Percentiles rank a stretch among this genome's conserved stretches.
Evolutionary conservation across 2,888 invertebrate species (phyloP).

Genomic region (Cartodere bifasciata): DNA sequence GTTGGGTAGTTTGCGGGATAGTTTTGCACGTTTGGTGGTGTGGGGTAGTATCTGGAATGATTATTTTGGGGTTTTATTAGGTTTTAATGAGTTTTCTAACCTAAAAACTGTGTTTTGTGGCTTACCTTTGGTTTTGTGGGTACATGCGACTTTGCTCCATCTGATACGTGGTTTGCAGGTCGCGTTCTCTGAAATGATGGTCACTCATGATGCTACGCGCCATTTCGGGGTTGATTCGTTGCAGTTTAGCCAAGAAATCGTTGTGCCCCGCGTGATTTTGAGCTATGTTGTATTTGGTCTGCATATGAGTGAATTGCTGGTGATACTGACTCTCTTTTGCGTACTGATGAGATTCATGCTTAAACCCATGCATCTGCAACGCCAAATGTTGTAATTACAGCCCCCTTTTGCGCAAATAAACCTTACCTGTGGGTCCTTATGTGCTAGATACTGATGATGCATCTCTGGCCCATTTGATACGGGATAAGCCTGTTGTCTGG

Average conservation of each 20-base stretch:
- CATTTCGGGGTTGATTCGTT: conserved; percentile 28
- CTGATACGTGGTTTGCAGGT: conserved; percentile 23
- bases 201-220: conserved; percentile 30
- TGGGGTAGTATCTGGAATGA: conserved; percentile 16
- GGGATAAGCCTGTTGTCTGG: conserved; percentile 16
- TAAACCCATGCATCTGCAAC: conserved; percentile 18
- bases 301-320: conserved; percentile 15
- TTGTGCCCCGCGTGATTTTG: conserved; percentile 18
- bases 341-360: conserved; percentile 26
- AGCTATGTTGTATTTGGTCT: conserved; percentile 20
- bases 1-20: conserved; percentile 14
- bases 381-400: conserved; percentile 1
- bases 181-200: conserved; percentile 25
- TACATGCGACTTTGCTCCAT: conserved; percentile 23
- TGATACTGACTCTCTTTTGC: conserved; percentile 20
- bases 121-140: conserved; percentile 23
- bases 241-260: conserved; percentile 27
- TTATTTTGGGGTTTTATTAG: not conserved
- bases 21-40: conserved; percentile 13
- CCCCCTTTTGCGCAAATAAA: conserved; percentile 1
- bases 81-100: conserved; percentile 6
- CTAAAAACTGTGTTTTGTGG: conserved; percentile 5
- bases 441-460: conserved; percentile 24
- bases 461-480: conserved; percentile 16
- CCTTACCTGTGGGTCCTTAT: conserved; percentile 26